Percentiles rank a stretch among this genome's conserved stretches.
phyloP scores from a whole-genome alignment of 2,888 invertebrate species.

The Cantharis flavilabris region DNA sequence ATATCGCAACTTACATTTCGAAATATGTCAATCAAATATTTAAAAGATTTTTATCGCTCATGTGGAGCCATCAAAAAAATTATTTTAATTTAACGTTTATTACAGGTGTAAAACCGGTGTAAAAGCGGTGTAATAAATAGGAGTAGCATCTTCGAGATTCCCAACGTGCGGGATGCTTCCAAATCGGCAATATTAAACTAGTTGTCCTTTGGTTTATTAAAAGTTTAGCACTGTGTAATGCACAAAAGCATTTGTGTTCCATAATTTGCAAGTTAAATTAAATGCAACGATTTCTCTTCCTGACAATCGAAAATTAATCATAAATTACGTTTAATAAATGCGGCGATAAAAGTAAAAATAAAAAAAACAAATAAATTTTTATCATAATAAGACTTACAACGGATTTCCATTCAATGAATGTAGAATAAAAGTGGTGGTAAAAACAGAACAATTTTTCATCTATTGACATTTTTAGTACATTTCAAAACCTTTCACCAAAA shows the following conservation, averaged over 20 bases:
- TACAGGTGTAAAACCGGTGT: background rate
- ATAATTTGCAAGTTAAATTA: background rate
- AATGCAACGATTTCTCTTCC: background rate
- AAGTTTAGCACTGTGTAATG: background rate
- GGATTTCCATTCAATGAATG: slow-evolving; percentile 34
- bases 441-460: slow-evolving; percentile 41
- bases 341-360: background rate
- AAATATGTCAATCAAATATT: background rate
- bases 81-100: background rate
- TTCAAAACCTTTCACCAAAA: slow-evolving; percentile 33
- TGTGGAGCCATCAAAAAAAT: background rate
- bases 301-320: background rate
- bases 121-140: background rate
- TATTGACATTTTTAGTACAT: slow-evolving; percentile 35
- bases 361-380: background rate
- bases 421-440: slow-evolving; percentile 30
- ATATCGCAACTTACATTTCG: background rate
- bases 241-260: background rate
- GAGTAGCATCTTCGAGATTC: no score
- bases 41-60: background rate
- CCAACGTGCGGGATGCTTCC: background rate
- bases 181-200: no score
- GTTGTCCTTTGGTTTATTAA: background rate
- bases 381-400: slow-evolving; percentile 12
- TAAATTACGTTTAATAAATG: background rate